Evolutionary conservation across 2,113 vertebrate genomes (phyloP).

Genomic region (Mesembrinibis cayennensis): DNA sequence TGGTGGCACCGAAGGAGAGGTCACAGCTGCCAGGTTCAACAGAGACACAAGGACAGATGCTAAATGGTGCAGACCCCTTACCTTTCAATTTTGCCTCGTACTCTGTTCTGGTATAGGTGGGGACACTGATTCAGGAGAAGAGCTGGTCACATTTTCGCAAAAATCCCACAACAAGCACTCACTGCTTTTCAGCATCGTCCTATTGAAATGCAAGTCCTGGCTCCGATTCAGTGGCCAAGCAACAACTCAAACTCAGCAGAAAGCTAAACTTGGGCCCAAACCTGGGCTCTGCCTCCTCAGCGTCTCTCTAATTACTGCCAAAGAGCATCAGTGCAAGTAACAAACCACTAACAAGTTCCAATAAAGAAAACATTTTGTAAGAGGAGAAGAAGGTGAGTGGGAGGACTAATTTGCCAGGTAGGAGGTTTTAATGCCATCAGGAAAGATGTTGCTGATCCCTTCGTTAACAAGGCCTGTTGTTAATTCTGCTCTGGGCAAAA

Average conservation of each 20-base stretch:
- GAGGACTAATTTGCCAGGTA: slow-evolving; percentile 16
- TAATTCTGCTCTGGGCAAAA: neutral
- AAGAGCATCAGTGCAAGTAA: neutral
- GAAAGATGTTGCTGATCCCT: neutral
- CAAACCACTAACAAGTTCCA: neutral
- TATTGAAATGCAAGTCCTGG: neutral
- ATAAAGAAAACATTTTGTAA: slow-evolving; percentile 34
- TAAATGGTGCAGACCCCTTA: neutral
- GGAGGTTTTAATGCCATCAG: slow-evolving; percentile 16
- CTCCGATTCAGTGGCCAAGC: neutral
- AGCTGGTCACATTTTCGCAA: neutral
- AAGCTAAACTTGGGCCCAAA: neutral
- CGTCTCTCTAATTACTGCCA: neutral
- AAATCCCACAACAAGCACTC: neutral
- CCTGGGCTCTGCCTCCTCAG: neutral
- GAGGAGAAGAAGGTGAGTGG: neutral
- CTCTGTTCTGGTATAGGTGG: fast-evolving
- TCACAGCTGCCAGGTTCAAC: neutral
- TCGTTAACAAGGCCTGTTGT: neutral
- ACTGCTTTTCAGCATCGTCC: neutral
- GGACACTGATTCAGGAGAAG: fast-evolving
- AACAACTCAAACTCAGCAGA: neutral
- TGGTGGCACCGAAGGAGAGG: neutral
- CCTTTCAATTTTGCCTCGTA: neutral
- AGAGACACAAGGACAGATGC: neutral